These are phyloP conservation scores for Cylas formicarius DNA, from an alignment of 1,140 invertebrate genomes.

Conservation along the genomic window DNA sequence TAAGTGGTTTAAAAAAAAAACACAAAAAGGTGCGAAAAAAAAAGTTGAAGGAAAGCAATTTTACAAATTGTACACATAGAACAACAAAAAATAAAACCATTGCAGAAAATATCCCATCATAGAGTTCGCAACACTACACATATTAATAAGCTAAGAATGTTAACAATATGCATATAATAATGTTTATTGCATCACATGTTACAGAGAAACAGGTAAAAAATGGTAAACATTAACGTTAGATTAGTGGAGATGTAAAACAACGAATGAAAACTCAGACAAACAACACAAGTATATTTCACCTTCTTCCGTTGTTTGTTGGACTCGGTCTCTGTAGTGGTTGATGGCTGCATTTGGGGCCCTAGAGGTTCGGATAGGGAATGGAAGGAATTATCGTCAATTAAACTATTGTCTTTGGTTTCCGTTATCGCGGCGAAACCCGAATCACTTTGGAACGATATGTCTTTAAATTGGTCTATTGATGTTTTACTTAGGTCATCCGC, in stretches of 20 bases:
- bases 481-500: neutral
- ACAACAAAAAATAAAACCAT: too few relatives aligned
- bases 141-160: too few relatives aligned
- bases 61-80: too few relatives aligned
- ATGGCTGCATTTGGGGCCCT: slow-evolving; percentile 32
- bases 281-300: slow-evolving; percentile 35
- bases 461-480: neutral
- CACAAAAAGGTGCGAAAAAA: too few relatives aligned
- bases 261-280: slow-evolving; percentile 25
- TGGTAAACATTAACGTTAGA: too few relatives aligned
- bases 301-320: slow-evolving; percentile 28
- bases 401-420: slow-evolving; percentile 4
- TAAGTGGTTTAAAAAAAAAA: too few relatives aligned
- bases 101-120: too few relatives aligned
- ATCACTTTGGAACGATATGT: neutral
- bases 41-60: too few relatives aligned
- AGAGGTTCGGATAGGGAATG: slow-evolving; percentile 25
- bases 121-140: too few relatives aligned
- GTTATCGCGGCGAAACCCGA: neutral
- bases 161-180: too few relatives aligned
- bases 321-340: slow-evolving; percentile 10
- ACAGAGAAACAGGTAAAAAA: too few relatives aligned
- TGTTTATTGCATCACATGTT: too few relatives aligned
- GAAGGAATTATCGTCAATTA: slow-evolving; percentile 19
- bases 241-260: slow-evolving; percentile 24